phyloP scores from a whole-genome alignment of 2,113 vertebrate genomes.

The Daubentonia madagascariensis region DNA sequence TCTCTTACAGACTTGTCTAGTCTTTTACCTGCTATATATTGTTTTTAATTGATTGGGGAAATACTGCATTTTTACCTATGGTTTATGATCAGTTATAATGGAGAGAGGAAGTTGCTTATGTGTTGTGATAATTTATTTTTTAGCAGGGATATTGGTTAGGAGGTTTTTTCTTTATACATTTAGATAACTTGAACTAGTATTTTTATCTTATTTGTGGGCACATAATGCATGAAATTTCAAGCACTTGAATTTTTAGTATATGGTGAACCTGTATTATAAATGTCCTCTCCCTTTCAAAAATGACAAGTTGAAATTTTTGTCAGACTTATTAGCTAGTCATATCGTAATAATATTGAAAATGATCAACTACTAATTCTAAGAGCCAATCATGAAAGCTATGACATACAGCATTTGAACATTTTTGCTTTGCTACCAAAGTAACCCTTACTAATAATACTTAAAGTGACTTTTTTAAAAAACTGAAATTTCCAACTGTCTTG shows the following conservation, averaged over 20 bases:
- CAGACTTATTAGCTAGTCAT: background rate
- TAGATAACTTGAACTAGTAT: background rate
- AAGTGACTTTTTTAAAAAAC: background rate
- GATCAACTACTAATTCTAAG: background rate
- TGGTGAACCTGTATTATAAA: background rate
- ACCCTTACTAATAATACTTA: background rate
- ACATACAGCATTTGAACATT: background rate
- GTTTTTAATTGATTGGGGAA: background rate
- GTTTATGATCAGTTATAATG: background rate
- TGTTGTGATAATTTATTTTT: slow-evolving; percentile 14
- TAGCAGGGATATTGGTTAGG: background rate
- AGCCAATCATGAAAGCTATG: background rate
- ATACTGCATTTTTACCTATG: background rate
- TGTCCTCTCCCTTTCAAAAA: background rate
- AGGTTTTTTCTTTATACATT: background rate
- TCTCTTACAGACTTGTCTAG: background rate
- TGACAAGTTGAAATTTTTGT: background rate
- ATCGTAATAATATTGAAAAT: background rate
- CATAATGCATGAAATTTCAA: background rate
- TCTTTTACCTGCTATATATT: background rate
- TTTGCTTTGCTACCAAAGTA: background rate
- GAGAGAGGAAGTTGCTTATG: background rate
- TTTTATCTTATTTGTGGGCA: background rate
- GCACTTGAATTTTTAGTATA: background rate
- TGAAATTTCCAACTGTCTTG: slow-evolving; percentile 12